phyloP scores from a whole-genome alignment of 1,140 invertebrate species.

The Caenorhabditis remanei region DNA sequence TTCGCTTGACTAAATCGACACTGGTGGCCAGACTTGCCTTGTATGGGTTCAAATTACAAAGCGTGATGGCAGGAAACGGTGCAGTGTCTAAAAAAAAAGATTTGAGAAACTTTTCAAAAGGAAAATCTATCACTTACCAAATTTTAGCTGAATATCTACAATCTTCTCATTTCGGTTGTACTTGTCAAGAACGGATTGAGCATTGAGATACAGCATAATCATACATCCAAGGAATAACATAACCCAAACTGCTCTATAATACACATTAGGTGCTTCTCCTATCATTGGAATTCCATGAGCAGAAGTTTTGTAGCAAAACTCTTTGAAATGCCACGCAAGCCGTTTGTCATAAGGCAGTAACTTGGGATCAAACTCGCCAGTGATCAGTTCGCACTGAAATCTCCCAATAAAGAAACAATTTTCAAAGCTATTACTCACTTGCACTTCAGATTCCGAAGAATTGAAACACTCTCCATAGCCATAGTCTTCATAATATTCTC shows the following conservation, averaged over 20 bases:
- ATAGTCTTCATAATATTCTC: constrained; percentile 66
- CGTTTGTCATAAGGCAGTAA: constrained; percentile 65
- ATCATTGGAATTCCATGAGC: constrained; percentile 73
- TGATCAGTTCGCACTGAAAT: constrained; percentile 67
- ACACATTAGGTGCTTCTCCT: constrained; percentile 68
- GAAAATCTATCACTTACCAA: constrained; percentile 61
- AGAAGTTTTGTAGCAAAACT: constrained; percentile 73
- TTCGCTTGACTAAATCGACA: constrained; percentile 70
- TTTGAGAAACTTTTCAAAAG: not conserved
- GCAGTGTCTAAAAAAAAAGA: constrained; percentile 64
- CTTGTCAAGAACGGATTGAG: constrained; percentile 68
- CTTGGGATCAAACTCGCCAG: constrained; percentile 67
- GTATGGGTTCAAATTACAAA: constrained; percentile 76
- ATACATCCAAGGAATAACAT: constrained; percentile 66
- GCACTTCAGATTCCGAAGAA: constrained; percentile 66
- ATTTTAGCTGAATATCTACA: constrained; percentile 72
- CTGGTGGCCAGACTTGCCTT: constrained; percentile 69
- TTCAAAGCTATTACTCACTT: constrained; percentile 35
- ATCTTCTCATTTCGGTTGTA: constrained; percentile 73
- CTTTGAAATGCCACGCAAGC: constrained; percentile 66
- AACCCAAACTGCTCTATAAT: constrained; percentile 70
- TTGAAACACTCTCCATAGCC: constrained; percentile 69
- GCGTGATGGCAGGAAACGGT: constrained; percentile 73
- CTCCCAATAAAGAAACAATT: not conserved
- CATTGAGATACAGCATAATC: constrained; percentile 69